Conservation (phyloP, 2,113 vertebrate species). For the Ivindomyrus marchei region DNA sequence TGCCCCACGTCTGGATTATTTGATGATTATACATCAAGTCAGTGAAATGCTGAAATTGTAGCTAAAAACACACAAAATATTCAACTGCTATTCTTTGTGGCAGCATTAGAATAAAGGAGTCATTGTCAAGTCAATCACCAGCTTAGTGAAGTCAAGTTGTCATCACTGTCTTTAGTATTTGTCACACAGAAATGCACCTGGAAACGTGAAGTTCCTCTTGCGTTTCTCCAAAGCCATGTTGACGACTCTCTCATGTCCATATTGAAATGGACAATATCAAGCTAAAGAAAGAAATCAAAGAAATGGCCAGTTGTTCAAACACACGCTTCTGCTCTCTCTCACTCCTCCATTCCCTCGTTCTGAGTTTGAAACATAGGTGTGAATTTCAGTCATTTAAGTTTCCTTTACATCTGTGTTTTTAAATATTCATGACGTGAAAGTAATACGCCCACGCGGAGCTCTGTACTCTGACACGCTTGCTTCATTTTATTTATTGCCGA, state of each 20-base stretch:
- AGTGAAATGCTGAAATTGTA: background rate
- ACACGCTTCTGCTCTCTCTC: background rate
- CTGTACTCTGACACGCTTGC: background rate
- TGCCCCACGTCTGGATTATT: background rate
- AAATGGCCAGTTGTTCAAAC: background rate
- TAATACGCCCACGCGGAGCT: background rate
- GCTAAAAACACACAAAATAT: background rate
- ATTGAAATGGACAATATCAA: background rate
- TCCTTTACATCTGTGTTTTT: background rate
- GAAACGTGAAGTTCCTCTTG: background rate
- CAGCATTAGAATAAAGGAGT: background rate
- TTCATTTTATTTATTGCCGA: background rate
- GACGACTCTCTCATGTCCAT: slow-evolving; percentile 1
- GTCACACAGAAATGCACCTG: background rate
- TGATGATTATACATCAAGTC: background rate
- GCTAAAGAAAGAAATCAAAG: background rate
- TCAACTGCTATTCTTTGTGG: background rate
- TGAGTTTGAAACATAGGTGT: slow-evolving; percentile 9
- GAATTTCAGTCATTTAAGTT: slow-evolving; percentile 3
- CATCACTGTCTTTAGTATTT: background rate
- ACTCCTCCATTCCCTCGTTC: background rate
- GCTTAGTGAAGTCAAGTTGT: background rate
- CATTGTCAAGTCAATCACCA: background rate
- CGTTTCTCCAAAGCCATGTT: background rate
- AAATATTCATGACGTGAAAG: slow-evolving; percentile 22